Conservation (phyloP, 2,113 vertebrate species). For the Phalacrocorax aristotelis region DNA sequence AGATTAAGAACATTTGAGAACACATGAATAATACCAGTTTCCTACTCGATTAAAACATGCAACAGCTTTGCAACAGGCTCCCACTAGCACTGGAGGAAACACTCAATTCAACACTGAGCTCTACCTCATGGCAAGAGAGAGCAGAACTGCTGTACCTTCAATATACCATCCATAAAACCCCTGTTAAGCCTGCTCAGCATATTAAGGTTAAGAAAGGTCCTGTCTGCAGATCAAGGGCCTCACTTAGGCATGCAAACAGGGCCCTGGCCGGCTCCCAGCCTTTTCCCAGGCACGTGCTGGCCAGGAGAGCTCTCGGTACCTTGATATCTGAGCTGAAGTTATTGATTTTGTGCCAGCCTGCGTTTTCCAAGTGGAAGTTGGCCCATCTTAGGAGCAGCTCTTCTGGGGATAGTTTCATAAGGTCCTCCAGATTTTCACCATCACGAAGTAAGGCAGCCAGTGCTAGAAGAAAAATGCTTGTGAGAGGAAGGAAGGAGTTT, state of each 20-base stretch:
- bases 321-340: conserved; percentile 97
- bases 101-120: neutral
- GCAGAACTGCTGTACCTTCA: neutral
- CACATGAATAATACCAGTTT: neutral
- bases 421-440: conserved; percentile 92
- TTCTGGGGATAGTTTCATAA: conserved; percentile 95
- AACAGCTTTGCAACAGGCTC: neutral
- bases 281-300: neutral
- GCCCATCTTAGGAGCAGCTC: conserved; percentile 96
- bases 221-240: neutral
- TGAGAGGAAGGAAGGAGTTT: neutral
- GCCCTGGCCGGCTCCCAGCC: neutral
- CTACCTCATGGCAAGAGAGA: neutral
- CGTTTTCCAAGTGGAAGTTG: conserved; percentile 92
- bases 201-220: neutral
- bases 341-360: conserved; percentile 88
- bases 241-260: neutral
- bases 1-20: neutral
- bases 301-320: conserved; percentile 66
- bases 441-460: conserved; percentile 93
- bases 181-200: neutral
- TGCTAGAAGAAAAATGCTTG: conserved; percentile 71
- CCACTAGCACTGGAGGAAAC: neutral
- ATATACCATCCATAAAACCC: neutral
- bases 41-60: neutral